phyloP scores from a whole-genome alignment of 2,888 invertebrate species.

The Thymelicus lineola region DNA sequence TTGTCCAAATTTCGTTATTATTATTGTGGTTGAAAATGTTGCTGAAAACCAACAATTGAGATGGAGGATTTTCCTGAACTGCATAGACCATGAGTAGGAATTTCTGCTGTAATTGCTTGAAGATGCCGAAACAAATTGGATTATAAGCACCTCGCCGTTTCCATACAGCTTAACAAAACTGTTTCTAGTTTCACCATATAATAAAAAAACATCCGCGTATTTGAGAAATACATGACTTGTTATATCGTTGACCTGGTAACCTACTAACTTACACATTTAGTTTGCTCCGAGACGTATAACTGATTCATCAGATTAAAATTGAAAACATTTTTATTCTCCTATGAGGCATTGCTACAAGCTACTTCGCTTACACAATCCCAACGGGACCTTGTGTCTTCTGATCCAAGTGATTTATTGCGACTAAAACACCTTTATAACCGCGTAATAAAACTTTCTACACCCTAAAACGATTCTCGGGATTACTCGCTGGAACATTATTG shows the following conservation, averaged over 20 bases:
- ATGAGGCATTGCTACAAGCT: neutral
- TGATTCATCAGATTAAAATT: neutral
- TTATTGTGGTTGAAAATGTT: no score
- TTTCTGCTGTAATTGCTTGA: no score
- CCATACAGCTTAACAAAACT: no score
- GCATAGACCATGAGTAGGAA: no score
- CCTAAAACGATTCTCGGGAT: constrained; percentile 47
- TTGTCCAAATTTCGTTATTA: no score
- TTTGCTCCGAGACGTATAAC: neutral
- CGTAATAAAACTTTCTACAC: constrained; percentile 52
- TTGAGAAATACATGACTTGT: neutral
- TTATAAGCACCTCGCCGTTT: no score
- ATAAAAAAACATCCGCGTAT: no score
- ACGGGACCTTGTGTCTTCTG: constrained; percentile 23
- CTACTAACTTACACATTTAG: neutral
- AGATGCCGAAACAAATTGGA: no score
- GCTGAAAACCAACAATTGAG: no score
- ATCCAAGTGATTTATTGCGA: constrained; percentile 41
- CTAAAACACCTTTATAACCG: constrained; percentile 51
- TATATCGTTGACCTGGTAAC: neutral
- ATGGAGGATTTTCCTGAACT: no score
- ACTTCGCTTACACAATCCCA: constrained; percentile 3
- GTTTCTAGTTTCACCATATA: no score
- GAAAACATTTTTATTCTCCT: neutral
- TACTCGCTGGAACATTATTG: constrained; percentile 46